phyloP scores from a whole-genome alignment of 2,113 vertebrate genomes.

The Poecile atricapillus region DNA sequence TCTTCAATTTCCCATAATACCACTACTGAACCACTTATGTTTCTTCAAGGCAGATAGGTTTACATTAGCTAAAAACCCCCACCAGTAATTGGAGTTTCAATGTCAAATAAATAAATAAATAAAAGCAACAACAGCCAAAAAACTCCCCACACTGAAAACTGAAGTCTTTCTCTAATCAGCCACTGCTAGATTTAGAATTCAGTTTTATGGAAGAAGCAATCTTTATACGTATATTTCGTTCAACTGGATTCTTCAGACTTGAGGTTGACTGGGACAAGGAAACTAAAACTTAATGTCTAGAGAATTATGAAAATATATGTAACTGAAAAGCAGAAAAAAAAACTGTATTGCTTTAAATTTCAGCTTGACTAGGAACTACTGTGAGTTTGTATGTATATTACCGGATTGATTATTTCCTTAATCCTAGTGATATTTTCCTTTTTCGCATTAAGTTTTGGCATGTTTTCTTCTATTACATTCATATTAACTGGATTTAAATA shows the following conservation, averaged over 20 bases:
- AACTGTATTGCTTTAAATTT: not conserved
- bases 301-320: not conserved
- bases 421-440: not conserved
- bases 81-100: not conserved
- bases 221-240: not conserved
- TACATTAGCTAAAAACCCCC: not conserved
- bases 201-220: not conserved
- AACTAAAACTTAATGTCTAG: not conserved
- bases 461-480: not conserved
- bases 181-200: not conserved
- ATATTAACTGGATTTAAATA: not conserved
- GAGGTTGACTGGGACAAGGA: not conserved
- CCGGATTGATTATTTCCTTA: not conserved
- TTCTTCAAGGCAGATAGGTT: not conserved
- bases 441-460: not conserved
- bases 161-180: not conserved
- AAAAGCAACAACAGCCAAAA: not conserved
- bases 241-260: not conserved
- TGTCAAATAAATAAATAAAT: not conserved
- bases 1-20: not conserved
- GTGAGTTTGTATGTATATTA: not conserved
- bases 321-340: not conserved
- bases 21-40: not conserved
- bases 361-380: not conserved
- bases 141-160: not conserved